Evolutionary conservation across 2,888 invertebrate genomes (phyloP).

Genomic region (Hydraecia micacea): DNA sequence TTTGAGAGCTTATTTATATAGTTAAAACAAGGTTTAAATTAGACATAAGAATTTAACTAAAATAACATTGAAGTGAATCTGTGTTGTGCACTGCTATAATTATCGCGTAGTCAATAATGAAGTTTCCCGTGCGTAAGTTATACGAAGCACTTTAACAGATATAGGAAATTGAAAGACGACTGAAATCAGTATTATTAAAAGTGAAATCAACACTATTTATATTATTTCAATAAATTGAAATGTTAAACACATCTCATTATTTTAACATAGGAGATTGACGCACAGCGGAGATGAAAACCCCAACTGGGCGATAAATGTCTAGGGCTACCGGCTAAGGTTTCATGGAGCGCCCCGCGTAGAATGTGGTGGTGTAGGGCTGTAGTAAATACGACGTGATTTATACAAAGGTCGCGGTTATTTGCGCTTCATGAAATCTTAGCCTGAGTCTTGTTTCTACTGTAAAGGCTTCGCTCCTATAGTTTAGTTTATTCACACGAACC

Average conservation of each 20-base stretch:
- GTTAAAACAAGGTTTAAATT: background rate
- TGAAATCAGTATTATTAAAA: background rate
- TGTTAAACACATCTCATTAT: background rate
- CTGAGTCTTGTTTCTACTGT: background rate
- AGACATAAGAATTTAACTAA: background rate
- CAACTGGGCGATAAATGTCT: background rate
- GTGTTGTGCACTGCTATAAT: background rate
- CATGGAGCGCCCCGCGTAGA: background rate
- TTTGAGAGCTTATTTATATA: background rate
- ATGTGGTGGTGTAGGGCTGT: background rate
- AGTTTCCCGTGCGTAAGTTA: background rate
- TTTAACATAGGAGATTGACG: background rate
- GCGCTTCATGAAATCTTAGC: background rate
- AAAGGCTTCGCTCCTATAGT: background rate
- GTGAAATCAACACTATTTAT: constrained; percentile 6
- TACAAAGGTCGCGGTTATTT: background rate
- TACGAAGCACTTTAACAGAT: background rate
- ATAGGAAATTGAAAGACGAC: background rate
- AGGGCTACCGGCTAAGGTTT: background rate
- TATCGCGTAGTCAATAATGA: background rate
- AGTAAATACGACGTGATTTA: background rate
- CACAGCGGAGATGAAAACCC: background rate
- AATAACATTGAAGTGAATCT: background rate
- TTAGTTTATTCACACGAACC: constrained; percentile 11
- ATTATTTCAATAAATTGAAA: constrained; percentile 13